Conservation (phyloP, 2,888 invertebrate species). For the Platycheirus albimanus region DNA sequence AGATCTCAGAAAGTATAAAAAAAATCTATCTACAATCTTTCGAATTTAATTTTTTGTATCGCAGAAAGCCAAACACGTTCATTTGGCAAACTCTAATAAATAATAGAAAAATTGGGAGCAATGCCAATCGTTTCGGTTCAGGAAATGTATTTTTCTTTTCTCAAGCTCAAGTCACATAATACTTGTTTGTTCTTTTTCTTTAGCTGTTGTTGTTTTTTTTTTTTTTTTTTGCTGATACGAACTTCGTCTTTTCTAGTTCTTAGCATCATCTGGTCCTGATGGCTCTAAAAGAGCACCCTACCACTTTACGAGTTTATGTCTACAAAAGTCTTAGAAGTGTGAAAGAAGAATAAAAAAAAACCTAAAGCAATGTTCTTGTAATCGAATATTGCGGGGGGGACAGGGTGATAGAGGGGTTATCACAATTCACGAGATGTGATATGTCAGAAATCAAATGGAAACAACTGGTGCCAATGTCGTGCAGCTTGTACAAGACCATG, state of each 20-base stretch:
- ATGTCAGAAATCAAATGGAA: slow-evolving; percentile 71
- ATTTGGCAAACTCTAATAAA: slow-evolving; percentile 66
- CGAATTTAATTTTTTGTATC: slow-evolving; percentile 37
- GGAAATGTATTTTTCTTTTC: slow-evolving; percentile 55
- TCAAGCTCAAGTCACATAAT: slow-evolving; percentile 42
- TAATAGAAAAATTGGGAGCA: slow-evolving; percentile 66
- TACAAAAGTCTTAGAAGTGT: slow-evolving; percentile 29
- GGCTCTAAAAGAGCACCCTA: slow-evolving; percentile 19
- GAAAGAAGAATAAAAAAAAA: slow-evolving; percentile 5
- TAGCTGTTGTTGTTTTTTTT: neutral
- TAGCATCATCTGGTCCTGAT: slow-evolving; percentile 72
- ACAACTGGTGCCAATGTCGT: slow-evolving; percentile 71
- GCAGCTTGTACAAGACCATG: slow-evolving; percentile 25
- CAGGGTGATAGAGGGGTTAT: slow-evolving; percentile 11
- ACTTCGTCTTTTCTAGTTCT: slow-evolving; percentile 52
- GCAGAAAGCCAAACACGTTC: slow-evolving; percentile 57
- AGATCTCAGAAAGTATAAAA: no score
- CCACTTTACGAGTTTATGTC: slow-evolving; percentile 31
- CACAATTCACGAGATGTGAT: slow-evolving; percentile 65
- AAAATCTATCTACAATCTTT: neutral
- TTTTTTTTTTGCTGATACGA: neutral
- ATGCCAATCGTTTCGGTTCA: slow-evolving; percentile 59
- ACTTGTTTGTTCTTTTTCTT: slow-evolving; percentile 44
- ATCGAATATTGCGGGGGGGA: slow-evolving; percentile 19
- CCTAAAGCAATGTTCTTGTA: slow-evolving; percentile 40